These are phyloP conservation scores for Entelurus aequoreus DNA, from an alignment of 2,113 vertebrate genomes.

Conservation along the genomic window DNA sequence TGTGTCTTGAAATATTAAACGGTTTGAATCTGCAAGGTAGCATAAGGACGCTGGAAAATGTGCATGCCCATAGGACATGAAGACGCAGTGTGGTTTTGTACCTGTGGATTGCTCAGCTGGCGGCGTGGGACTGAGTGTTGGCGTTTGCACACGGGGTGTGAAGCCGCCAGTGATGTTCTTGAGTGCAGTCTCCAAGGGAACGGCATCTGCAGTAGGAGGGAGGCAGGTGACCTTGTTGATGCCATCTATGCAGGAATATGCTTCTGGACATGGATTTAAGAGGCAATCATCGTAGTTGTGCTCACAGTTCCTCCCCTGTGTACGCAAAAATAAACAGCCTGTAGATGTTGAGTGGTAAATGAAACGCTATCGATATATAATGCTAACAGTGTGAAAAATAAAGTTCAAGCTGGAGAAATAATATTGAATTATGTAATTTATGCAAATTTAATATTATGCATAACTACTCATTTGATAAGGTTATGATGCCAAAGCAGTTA, in stretches of 20 bases:
- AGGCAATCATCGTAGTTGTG: conserved; percentile 81
- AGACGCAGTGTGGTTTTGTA: conserved; percentile 34
- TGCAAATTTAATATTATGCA: conserved; percentile 2
- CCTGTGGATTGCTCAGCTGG: conserved; percentile 50
- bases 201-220: conserved; percentile 46
- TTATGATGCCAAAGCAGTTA: not conserved
- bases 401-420: not conserved
- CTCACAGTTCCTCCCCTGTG: conserved; percentile 78
- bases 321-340: conserved; percentile 40
- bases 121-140: conserved; percentile 21
- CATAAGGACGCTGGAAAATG: not conserved
- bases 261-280: conserved; percentile 73
- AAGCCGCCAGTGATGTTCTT: conserved; percentile 41
- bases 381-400: conserved; percentile 34
- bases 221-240: conserved; percentile 79
- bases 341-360: conserved; percentile 15
- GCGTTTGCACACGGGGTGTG: conserved; percentile 28
- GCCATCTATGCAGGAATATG: conserved; percentile 76
- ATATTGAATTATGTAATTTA: conserved; percentile 16
- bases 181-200: conserved; percentile 47
- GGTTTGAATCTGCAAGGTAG: conserved; percentile 1
- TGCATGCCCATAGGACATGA: not conserved
- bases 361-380: conserved; percentile 15
- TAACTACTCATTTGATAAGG: not conserved
- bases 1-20: not conserved